Evolutionary conservation across 2,113 vertebrate species (phyloP).

Genomic region (Puffinus mauretanicus): DNA sequence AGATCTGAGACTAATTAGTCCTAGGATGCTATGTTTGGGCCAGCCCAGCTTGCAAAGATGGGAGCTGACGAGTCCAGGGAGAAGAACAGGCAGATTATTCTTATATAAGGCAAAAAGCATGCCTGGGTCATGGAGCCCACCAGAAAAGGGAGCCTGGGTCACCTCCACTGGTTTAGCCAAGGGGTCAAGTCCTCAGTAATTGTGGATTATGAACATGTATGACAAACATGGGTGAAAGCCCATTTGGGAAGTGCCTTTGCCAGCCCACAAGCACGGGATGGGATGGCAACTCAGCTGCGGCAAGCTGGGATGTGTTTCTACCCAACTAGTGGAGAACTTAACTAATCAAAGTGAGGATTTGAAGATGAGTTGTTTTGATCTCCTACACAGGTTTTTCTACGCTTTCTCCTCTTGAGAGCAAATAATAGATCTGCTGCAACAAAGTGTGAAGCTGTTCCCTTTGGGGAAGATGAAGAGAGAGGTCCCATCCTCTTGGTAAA

Average conservation of each 20-base stretch:
- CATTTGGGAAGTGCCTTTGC: background rate
- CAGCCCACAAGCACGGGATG: background rate
- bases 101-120: background rate
- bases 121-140: background rate
- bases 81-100: background rate
- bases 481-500: background rate
- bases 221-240: background rate
- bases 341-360: background rate
- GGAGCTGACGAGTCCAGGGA: background rate
- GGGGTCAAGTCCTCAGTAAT: background rate
- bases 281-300: background rate
- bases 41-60: background rate
- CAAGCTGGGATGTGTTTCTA: accelerated
- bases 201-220: background rate
- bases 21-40: background rate
- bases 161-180: background rate
- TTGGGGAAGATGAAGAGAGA: background rate
- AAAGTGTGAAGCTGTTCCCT: background rate
- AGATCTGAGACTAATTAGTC: background rate
- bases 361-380: background rate
- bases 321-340: background rate
- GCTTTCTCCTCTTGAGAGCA: background rate
- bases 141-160: background rate
- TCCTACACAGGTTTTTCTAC: background rate
- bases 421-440: background rate